A percentile compares a stretch with the other conserved stretches of the same genome.
Evolutionary conservation across 23 tunicate species (phyloP).

Genomic region (Ascidia mentula): DNA sequence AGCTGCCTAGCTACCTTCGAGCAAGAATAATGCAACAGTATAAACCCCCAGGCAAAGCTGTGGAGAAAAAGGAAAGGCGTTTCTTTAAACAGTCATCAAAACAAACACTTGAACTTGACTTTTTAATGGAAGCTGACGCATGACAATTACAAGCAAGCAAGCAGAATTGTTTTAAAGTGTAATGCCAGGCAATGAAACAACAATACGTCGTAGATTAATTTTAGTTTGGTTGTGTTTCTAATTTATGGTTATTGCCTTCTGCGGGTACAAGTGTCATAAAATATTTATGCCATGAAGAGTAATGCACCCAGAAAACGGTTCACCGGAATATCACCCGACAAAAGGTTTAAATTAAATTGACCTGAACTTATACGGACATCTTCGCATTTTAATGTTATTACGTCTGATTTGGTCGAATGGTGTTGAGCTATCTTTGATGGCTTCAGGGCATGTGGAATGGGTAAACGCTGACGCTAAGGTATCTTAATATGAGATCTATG

Average conservation of each 20-base stretch:
- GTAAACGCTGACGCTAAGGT: not conserved
- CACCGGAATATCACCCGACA: not conserved
- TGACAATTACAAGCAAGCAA: too few species aligned
- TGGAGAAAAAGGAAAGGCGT: not conserved
- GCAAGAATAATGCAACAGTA: not conserved
- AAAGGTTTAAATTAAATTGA: not conserved
- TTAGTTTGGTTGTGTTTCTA: not conserved
- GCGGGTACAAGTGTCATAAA: not conserved
- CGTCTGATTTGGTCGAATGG: not conserved
- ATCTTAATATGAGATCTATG: not conserved
- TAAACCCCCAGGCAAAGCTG: not conserved
- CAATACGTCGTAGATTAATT: not conserved
- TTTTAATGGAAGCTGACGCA: too few species aligned
- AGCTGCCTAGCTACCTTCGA: not conserved
- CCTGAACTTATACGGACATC: not conserved
- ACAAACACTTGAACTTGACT: too few species aligned
- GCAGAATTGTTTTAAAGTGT: too few species aligned
- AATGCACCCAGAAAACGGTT: not conserved
- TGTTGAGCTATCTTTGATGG: not conserved
- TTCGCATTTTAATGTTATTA: not conserved
- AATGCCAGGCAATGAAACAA: too few species aligned
- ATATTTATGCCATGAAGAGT: conserved; percentile 5
- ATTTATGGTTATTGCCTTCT: not conserved
- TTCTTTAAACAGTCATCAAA: not conserved
- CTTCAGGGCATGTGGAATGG: not conserved